Evolutionary conservation across 2,113 vertebrate genomes (phyloP).

Genomic region (Seriola aureovittata): DNA sequence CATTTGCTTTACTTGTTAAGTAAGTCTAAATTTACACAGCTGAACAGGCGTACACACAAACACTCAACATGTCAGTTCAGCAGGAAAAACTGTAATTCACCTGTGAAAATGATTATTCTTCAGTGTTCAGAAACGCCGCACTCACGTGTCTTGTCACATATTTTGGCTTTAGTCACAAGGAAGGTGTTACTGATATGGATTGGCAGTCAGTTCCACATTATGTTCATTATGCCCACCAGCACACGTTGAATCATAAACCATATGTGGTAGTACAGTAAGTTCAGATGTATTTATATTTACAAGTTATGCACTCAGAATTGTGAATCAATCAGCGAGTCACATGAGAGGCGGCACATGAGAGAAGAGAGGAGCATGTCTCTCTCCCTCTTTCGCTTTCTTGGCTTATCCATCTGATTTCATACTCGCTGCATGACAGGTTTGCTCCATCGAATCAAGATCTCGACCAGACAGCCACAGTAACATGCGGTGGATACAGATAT

Average conservation of each 20-base stretch:
- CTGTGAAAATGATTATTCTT: not conserved
- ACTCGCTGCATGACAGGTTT: constrained; percentile 23
- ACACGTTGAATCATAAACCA: constrained; percentile 7
- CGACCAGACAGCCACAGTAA: constrained; percentile 28
- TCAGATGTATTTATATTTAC: not conserved
- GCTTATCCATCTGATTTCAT: constrained; percentile 19
- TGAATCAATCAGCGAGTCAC: constrained; percentile 20
- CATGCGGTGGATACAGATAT: constrained; percentile 48
- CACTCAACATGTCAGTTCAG: not conserved
- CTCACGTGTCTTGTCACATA: not conserved
- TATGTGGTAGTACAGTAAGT: not conserved
- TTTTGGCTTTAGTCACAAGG: not conserved
- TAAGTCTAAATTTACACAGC: not conserved
- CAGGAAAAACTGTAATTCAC: constrained; percentile 6
- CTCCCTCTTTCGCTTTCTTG: not conserved
- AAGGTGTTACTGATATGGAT: not conserved
- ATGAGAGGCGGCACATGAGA: not conserved
- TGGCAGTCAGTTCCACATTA: not conserved
- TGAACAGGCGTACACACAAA: not conserved
- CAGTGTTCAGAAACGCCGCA: not conserved
- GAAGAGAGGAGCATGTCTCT: not conserved
- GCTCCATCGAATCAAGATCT: constrained; percentile 29
- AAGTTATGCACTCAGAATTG: not conserved
- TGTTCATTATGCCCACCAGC: not conserved
- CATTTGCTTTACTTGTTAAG: constrained; percentile 38